A percentile compares a stretch with the other conserved stretches of the same genome.
Evolutionary conservation across 2,888 invertebrate genomes (phyloP).

Genomic region (Augiades crinisus): DNA sequence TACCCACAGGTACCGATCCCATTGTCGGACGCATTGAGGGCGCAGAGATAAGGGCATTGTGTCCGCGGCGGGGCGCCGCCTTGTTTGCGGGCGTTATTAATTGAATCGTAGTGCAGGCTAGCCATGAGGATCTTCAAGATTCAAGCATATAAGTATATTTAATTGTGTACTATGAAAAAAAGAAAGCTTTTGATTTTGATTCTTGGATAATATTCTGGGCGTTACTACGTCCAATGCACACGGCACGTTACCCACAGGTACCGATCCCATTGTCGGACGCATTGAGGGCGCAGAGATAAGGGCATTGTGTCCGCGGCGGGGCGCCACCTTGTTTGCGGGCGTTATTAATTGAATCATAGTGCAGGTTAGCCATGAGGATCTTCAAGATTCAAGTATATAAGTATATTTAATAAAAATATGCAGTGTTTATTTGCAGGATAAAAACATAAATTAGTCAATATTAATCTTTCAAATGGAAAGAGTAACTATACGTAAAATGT

Average conservation of each 20-base stretch:
- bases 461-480: too few relatives aligned
- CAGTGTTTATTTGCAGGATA: too few relatives aligned
- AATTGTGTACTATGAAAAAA: too few relatives aligned
- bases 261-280: conserved; percentile 7
- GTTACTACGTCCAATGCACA: too few relatives aligned
- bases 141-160: too few relatives aligned
- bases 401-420: too few relatives aligned
- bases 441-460: too few relatives aligned
- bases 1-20: neutral
- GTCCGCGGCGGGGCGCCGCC: neutral
- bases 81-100: conserved; percentile 6
- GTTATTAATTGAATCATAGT: conserved; percentile 3
- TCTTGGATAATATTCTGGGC: too few relatives aligned
- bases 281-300: conserved; percentile 7
- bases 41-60: conserved; percentile 8
- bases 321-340: neutral
- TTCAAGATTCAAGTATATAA: too few relatives aligned
- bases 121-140: neutral
- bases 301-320: neutral
- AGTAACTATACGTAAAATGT: too few relatives aligned
- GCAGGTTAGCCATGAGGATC: neutral
- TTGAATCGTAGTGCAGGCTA: neutral
- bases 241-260: neutral
- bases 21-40: conserved; percentile 7
- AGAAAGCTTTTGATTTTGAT: too few relatives aligned